Evolutionary conservation across 2,888 invertebrate species (phyloP).

Genomic region (Apotomis betuletana): DNA sequence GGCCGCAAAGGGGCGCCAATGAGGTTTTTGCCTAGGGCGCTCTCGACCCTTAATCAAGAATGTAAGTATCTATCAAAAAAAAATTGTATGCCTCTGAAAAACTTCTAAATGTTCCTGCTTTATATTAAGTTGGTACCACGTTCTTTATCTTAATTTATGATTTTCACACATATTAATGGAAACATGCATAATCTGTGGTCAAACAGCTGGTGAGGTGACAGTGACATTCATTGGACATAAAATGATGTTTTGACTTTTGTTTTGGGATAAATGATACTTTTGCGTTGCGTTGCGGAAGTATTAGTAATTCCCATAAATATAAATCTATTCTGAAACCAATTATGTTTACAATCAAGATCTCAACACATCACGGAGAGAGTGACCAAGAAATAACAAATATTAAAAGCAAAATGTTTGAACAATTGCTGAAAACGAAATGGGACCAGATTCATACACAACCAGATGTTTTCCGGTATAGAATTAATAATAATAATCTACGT

Average conservation of each 20-base stretch:
- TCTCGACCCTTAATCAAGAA: too few species aligned
- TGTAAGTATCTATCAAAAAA: too few species aligned
- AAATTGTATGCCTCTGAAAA: too few species aligned
- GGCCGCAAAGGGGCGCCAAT: too few species aligned
- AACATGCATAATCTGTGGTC: neutral
- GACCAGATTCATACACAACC: constrained; percentile 57
- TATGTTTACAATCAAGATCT: constrained; percentile 21
- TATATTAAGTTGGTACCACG: too few species aligned
- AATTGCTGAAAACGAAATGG: constrained; percentile 63
- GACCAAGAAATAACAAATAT: constrained; percentile 20
- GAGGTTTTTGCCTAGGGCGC: too few species aligned
- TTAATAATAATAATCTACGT: constrained; percentile 55
- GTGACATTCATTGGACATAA: neutral
- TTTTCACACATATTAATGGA: too few species aligned
- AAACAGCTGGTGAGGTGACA: constrained; percentile 1
- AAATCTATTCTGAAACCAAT: neutral
- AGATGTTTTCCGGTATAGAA: constrained; percentile 68
- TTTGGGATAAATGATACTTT: too few species aligned
- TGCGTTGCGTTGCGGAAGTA: too few species aligned
- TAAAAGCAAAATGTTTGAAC: constrained; percentile 43
- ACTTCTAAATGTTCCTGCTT: too few species aligned
- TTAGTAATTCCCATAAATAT: neutral
- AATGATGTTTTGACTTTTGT: too few species aligned
- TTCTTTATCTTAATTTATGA: too few species aligned
- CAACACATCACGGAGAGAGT: neutral